Evolutionary conservation across 1,140 invertebrate genomes (phyloP).

Genomic region (Drosophila insularis): DNA sequence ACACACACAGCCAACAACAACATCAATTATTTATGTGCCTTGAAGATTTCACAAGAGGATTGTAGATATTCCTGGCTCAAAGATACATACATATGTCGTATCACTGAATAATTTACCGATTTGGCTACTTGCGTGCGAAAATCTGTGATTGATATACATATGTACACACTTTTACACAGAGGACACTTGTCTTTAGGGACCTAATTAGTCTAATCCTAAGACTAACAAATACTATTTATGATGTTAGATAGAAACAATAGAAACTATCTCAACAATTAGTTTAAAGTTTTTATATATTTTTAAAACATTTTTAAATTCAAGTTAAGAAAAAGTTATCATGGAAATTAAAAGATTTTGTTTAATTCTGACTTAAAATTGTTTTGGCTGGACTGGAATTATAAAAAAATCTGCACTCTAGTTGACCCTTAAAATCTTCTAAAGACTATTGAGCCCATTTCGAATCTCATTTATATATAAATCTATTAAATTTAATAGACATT

Average conservation of each 20-base stretch:
- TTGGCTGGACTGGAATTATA: too few relatives aligned
- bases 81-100: not conserved
- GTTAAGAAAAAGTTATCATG: too few relatives aligned
- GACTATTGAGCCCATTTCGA: too few relatives aligned
- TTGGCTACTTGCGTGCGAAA: not conserved
- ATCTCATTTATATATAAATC: too few relatives aligned
- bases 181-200: not conserved
- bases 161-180: too few relatives aligned
- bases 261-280: not conserved
- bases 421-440: too few relatives aligned
- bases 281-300: too few relatives aligned
- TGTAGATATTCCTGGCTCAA: not conserved
- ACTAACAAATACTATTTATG: not conserved
- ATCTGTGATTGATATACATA: not conserved
- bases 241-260: not conserved
- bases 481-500: too few relatives aligned
- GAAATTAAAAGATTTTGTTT: too few relatives aligned
- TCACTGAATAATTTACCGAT: slow-evolving; percentile 4
- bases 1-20: slow-evolving; percentile 1
- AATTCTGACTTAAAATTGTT: too few relatives aligned
- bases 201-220: not conserved
- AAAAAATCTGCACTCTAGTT: too few relatives aligned
- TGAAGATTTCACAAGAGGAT: not conserved
- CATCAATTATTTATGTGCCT: slow-evolving; percentile 6
- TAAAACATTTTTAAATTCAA: too few relatives aligned